Conservation (phyloP, 2,113 vertebrate species). For the Nicator chloris region DNA sequence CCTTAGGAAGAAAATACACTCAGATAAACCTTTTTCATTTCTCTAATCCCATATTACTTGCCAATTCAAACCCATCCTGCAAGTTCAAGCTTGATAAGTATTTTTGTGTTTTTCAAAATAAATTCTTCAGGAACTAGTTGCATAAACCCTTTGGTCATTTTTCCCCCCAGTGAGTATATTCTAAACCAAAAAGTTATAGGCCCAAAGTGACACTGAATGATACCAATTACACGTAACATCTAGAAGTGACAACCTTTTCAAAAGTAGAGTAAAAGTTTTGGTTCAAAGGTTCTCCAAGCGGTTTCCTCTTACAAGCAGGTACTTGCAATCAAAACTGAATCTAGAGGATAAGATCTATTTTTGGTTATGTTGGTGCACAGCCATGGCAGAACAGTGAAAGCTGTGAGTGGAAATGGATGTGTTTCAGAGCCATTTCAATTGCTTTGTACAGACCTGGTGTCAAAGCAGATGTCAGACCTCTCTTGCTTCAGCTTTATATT, state of each 20-base stretch:
- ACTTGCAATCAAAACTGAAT: not conserved
- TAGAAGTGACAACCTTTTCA: not conserved
- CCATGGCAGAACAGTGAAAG: not conserved
- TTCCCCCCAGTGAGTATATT: not conserved
- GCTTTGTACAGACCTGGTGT: accelerated
- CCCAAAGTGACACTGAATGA: not conserved
- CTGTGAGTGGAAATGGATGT: accelerated
- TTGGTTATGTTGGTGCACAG: not conserved
- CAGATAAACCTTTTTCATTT: not conserved
- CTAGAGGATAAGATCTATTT: not conserved
- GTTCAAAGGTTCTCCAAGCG: not conserved
- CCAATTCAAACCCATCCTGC: not conserved
- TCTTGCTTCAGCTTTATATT: not conserved
- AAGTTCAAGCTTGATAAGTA: not conserved
- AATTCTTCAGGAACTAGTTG: not conserved
- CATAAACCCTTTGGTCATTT: not conserved
- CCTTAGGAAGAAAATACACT: not conserved
- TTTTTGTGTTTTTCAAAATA: not conserved
- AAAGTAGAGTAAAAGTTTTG: not conserved
- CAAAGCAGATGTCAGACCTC: not conserved
- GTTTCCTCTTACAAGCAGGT: not conserved
- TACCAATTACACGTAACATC: not conserved
- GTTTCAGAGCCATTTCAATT: not conserved
- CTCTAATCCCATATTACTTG: not conserved
- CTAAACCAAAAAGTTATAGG: not conserved